Percentiles rank a stretch among this genome's conserved stretches.
Conservation (phyloP, 1,140 invertebrate species). For the Aphaenogaster floridana region DNA sequence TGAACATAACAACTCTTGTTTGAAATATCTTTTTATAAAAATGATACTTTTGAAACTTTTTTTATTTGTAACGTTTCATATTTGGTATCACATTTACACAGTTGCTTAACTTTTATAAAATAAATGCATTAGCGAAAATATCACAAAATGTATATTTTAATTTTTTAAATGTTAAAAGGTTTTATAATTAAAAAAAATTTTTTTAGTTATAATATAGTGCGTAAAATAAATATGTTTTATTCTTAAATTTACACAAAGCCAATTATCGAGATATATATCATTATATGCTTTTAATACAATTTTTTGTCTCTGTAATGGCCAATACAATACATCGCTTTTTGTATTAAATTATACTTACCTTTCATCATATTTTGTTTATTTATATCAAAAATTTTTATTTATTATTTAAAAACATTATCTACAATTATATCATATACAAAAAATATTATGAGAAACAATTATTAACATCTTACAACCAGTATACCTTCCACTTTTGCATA, state of each 20-base stretch:
- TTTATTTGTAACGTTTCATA: neutral
- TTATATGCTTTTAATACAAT: conserved; percentile 1
- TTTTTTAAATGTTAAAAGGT: neutral
- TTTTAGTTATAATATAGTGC: neutral
- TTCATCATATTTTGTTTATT: conserved; percentile 3
- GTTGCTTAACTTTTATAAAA: neutral
- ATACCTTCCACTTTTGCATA: neutral
- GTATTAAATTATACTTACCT: neutral
- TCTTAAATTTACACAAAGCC: neutral
- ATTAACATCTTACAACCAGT: neutral
- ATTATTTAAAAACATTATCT: neutral
- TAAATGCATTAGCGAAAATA: neutral
- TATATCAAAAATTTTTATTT: neutral
- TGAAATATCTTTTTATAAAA: neutral
- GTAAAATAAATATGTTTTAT: neutral
- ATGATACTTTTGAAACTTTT: neutral
- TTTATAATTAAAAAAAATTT: neutral
- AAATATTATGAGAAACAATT: conserved; percentile 1
- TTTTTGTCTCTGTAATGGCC: neutral
- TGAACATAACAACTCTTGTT: neutral
- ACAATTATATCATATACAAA: neutral
- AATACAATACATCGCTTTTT: neutral
- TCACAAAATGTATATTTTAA: neutral
- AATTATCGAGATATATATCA: neutral
- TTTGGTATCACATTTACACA: neutral